Conservation (phyloP, 2,113 vertebrate genomes). For the Tamias sibiricus region DNA sequence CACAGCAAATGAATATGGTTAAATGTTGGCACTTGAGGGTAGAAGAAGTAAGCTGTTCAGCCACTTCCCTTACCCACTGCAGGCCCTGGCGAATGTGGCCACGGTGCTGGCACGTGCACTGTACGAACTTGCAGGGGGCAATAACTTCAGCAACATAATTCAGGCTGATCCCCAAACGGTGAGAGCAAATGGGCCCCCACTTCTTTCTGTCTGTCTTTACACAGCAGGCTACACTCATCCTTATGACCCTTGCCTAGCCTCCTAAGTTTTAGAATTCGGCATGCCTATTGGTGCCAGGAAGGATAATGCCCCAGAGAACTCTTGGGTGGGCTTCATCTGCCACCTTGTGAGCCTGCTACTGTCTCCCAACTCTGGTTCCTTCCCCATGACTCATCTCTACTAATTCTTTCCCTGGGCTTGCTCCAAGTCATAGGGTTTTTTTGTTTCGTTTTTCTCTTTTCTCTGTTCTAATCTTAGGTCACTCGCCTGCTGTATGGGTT, state of each 20-base stretch:
- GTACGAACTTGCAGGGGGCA: constrained; percentile 92
- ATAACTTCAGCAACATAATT: constrained; percentile 75
- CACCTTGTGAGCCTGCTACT: background rate
- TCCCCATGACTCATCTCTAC: background rate
- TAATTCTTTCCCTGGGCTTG: background rate
- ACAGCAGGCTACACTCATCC: constrained; percentile 21
- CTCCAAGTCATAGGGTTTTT: background rate
- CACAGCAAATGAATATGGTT: background rate
- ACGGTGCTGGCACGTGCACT: constrained; percentile 91
- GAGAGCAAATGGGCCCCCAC: constrained; percentile 73
- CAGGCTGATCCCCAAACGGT: constrained; percentile 90
- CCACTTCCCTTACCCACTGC: background rate
- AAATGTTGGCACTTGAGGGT: too few species aligned
- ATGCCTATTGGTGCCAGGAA: background rate
- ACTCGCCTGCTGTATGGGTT: constrained; percentile 93
- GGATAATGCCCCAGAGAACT: background rate
- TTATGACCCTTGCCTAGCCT: background rate
- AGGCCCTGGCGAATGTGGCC: constrained; percentile 93
- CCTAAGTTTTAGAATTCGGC: background rate
- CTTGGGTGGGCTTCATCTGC: background rate
- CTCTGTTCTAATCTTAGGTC: constrained; percentile 86
- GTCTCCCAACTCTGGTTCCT: background rate
- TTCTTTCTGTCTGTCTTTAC: constrained; percentile 63
- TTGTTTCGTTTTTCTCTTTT: background rate
- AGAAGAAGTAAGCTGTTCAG: background rate